phyloP scores from a whole-genome alignment of 1,140 invertebrate species.

The Thereuonema tuberculata region DNA sequence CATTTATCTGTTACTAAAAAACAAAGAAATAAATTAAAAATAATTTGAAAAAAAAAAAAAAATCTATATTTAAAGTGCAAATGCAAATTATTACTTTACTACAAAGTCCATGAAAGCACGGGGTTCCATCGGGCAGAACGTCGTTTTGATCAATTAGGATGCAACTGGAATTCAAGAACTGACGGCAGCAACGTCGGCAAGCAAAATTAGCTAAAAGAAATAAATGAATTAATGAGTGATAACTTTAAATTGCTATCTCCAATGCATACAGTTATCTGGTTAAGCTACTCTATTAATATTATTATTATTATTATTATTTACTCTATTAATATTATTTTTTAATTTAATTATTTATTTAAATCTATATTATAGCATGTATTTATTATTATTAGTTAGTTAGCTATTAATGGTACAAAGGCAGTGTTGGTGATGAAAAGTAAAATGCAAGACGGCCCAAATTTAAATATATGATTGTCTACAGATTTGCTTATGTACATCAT shows the following conservation, averaged over 20 bases:
- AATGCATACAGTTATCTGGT: neutral
- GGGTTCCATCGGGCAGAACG: constrained; percentile 79
- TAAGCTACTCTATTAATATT: neutral
- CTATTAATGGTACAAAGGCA: too few relatives aligned
- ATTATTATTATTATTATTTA: neutral
- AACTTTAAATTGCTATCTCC: neutral
- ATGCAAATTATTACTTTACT: too few relatives aligned
- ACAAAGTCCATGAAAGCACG: constrained; percentile 91
- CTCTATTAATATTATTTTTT: neutral
- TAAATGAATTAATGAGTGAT: neutral
- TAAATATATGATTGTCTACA: too few relatives aligned
- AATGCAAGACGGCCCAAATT: too few relatives aligned
- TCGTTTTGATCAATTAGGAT: constrained; percentile 73
- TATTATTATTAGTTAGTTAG: neutral
- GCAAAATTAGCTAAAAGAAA: constrained; percentile 53
- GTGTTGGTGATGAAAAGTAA: too few relatives aligned
- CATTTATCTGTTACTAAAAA: neutral
- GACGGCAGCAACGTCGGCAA: constrained; percentile 78
- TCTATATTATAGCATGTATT: neutral
- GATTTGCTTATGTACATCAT: too few relatives aligned
- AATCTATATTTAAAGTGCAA: neutral
- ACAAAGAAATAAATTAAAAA: neutral
- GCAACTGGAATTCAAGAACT: constrained; percentile 79
- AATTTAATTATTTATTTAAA: neutral
- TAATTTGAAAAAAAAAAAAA: neutral